These are phyloP conservation scores for Origma solitaria DNA, from an alignment of 2,113 vertebrate species.

Conservation along the genomic window DNA sequence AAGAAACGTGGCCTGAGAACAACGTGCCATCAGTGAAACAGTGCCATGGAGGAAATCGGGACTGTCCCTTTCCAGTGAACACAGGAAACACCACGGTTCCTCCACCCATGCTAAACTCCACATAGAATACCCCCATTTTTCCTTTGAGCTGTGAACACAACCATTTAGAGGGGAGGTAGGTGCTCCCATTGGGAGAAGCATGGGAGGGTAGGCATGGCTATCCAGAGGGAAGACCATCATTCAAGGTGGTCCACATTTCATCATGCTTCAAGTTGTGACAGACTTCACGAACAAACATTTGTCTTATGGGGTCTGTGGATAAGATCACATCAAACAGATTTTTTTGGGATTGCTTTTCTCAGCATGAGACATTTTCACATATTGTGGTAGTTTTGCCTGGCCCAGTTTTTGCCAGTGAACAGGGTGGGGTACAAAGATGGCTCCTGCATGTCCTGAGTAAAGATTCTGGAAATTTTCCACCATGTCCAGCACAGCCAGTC, in stretches of 20 bases:
- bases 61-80: not conserved
- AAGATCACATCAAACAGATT: not conserved
- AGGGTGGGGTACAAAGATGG: too few relatives aligned
- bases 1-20: not conserved
- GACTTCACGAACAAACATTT: not conserved
- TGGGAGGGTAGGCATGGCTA: not conserved
- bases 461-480: too few relatives aligned
- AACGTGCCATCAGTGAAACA: accelerated
- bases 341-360: not conserved
- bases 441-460: too few relatives aligned
- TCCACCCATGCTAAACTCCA: not conserved
- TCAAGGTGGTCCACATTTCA: not conserved
- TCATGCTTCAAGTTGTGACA: not conserved
- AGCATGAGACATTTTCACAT: not conserved
- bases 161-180: not conserved
- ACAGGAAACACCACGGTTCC: not conserved
- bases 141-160: not conserved
- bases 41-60: accelerated
- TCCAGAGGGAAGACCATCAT: not conserved
- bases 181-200: not conserved
- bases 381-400: too few relatives aligned
- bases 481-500: too few relatives aligned
- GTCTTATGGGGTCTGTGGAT: not conserved
- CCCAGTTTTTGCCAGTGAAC: too few relatives aligned
- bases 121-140: not conserved